Base-by-base conservation (phyloP, 2,888 invertebrate genomes). In the Melinopterus prodromus region DNA sequence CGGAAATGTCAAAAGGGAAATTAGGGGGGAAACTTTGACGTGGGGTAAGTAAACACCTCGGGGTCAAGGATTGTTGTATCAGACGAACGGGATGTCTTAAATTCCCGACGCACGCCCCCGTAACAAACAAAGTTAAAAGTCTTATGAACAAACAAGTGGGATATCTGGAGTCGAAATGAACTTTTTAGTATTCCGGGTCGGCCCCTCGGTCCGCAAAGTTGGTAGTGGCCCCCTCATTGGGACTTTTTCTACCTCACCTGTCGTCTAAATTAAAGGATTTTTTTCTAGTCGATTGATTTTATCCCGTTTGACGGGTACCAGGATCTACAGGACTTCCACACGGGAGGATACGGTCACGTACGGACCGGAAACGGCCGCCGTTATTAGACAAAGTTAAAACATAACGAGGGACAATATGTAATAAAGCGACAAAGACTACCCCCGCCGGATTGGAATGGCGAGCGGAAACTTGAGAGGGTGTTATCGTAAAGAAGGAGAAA, bases 401-500 rank as follows among this genome's bases (percentile, higher is more conserved):
- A 37, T 37, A 37, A 74, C 36, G 69, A 36, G 75, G 74, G 74
- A 78, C 78, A 78, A 76, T 79, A 72, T 77, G 76, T 72, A 77
- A 71, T 77, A 79, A 79, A 70, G 77, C 37, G 77, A 79, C 77
- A 79, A 79, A 77, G 71, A 38, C 76, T 35, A 72, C 69, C 69
- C 74, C 38, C 69, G 26, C 74, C 53, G 69, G 74, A 69, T 78
- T 78, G 26, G 16, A 78, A 69, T 72, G 77, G 38, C n/a, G 9
- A 7, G 38, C n/a, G 9, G 9, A 69, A 77, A 16, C 77, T 77
- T 37, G 77, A 36, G 2, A 71, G 7, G 76, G 15, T 77, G 76
- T 79, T 77, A 77, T 79, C 77, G 71, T 77, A 77, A 77, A 79
- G 77, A 77, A 79, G 71, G 71, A 79, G 38, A 70, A 70, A 71